phyloP scores from a whole-genome alignment of 2,113 vertebrate genomes.

The Carettochelys insculpta region DNA sequence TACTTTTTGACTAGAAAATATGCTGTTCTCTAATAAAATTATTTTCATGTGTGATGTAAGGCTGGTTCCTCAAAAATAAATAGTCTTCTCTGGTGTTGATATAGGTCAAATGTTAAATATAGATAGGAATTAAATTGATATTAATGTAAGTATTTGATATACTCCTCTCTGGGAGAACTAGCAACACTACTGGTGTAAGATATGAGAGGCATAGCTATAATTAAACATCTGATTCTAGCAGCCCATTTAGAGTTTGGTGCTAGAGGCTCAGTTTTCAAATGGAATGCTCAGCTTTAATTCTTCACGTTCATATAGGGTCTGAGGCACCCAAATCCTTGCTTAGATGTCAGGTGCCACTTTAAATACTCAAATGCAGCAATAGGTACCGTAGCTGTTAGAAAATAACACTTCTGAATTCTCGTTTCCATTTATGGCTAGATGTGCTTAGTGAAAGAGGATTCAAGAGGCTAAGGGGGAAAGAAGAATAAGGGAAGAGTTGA shows the following conservation, averaged over 20 bases:
- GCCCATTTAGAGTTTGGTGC: not conserved
- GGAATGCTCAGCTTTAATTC: not conserved
- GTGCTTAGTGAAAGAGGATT: not conserved
- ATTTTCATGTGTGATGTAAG: not conserved
- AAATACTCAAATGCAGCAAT: not conserved
- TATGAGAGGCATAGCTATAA: not conserved
- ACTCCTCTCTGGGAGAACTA: not conserved
- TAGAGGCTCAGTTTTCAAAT: not conserved
- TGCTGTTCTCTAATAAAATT: not conserved
- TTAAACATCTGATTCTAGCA: not conserved
- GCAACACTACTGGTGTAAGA: not conserved
- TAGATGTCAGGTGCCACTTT: not conserved
- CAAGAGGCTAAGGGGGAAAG: not conserved
- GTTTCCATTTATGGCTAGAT: not conserved
- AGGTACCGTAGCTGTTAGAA: not conserved
- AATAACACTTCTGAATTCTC: not conserved
- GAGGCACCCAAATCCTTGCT: not conserved
- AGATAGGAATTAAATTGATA: not conserved
- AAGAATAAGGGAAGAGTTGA: accelerated
- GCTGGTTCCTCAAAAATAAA: not conserved
- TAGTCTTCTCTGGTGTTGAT: not conserved
- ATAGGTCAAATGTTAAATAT: not conserved
- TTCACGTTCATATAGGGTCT: not conserved
- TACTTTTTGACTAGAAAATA: not conserved
- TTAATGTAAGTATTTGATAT: not conserved